Percentiles rank a stretch among this genome's conserved stretches.
Evolutionary conservation across 2,888 invertebrate species (phyloP).

Genomic region (Polydesmus complanatus): DNA sequence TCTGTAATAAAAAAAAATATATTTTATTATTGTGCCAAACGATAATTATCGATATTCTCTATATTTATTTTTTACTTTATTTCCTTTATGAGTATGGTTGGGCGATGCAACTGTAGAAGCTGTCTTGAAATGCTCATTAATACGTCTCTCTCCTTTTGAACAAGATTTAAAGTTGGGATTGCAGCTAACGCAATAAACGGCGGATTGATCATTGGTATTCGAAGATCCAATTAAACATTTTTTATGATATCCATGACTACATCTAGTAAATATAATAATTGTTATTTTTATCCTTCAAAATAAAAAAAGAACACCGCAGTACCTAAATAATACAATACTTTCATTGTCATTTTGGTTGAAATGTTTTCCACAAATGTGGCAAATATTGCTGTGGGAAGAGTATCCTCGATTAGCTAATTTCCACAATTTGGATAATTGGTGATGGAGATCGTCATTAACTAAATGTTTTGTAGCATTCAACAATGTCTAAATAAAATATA

Average conservation of each 20-base stretch:
- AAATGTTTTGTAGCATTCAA: slow-evolving; percentile 12
- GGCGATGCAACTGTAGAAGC: no score
- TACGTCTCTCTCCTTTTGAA: not conserved
- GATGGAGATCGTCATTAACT: slow-evolving; percentile 9
- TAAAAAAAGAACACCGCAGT: no score
- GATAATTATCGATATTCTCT: not conserved
- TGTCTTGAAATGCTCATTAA: not conserved
- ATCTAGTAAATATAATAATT: slow-evolving; percentile 8
- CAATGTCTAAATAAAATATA: slow-evolving; percentile 7
- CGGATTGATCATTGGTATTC: not conserved
- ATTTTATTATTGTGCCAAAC: no score
- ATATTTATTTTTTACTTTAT: not conserved
- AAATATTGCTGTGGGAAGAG: slow-evolving; percentile 2
- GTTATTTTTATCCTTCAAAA: no score
- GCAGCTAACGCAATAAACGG: not conserved
- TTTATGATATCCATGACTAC: slow-evolving; percentile 6
- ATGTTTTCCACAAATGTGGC: not conserved
- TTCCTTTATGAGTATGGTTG: not conserved
- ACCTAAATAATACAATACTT: slow-evolving; percentile 6
- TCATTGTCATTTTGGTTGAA: slow-evolving; percentile 5
- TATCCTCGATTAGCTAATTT: slow-evolving; percentile 7
- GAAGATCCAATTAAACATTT: not conserved
- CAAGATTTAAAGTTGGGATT: not conserved
- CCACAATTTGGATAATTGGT: slow-evolving; percentile 3
- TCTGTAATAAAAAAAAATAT: not conserved